Evolutionary conservation across 2,888 invertebrate species (phyloP), one percentile per base, ranked within the genome.

Genomic region (Drosophila atroscutellata): DNA sequence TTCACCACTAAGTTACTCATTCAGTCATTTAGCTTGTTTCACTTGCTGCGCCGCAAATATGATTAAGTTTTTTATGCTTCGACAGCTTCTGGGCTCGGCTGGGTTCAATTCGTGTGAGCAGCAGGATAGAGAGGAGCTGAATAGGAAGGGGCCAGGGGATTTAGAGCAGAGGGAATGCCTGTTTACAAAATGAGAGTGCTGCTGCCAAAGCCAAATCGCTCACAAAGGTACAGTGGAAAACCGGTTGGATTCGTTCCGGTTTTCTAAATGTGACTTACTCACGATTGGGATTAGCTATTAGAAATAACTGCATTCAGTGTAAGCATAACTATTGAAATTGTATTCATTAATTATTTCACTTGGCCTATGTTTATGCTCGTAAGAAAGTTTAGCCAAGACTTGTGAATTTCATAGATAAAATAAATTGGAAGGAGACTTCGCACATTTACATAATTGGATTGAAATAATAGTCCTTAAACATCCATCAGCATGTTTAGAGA

Each of bases 11-110:
- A 71, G 37, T 63, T 47, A 79, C 42, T 80, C 67, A 76, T 56
- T 75, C 37, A 75, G 39, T 75, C 65, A 75, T 56, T 78, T 56
- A 58, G 76, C 69, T 68, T 57, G 54, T 36, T 56, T 77, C 73
- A 74, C 59, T 71, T 70, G 65, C 54, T 56, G 52, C 30, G 70
- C 77, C 57, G 65, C 68, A 78, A 76, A 83, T 85, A 84, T 85
- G 74, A 86, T 83, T 79, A 86, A 79, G 79, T 49, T 73, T 75
- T 76, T 81, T 72, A 86, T 83, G 84, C 89, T 79, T 85, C 87
- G 87, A 81, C 87, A 83, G 87, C 75, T 88, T 75, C 72, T 82
- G 80, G 55, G 57, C 63, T 57, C 55, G 61, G 49, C 52, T 66
- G 63, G 50, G 32, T 49, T 59, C 32, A 54, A 45, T 66, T 61